phyloP scores from a whole-genome alignment of 2,113 vertebrate genomes.

The Alexandromys fortis region DNA sequence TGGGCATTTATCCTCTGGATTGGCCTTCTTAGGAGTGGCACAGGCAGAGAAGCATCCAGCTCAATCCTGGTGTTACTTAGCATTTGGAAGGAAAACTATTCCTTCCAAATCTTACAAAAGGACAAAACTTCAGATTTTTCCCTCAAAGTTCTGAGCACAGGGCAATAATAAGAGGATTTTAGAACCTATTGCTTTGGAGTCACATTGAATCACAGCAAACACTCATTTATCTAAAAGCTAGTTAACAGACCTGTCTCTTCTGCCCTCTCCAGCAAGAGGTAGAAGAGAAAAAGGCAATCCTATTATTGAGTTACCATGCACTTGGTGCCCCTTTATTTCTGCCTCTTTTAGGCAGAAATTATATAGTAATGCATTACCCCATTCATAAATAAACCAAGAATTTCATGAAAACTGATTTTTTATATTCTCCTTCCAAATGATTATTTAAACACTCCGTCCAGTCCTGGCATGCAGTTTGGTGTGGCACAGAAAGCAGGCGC shows the following conservation, averaged over 20 bases:
- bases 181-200: constrained; percentile 74
- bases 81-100: constrained; percentile 4
- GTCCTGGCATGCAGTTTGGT: background rate
- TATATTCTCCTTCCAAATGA: background rate
- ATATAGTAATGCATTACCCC: no score
- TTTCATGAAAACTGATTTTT: constrained; percentile 40
- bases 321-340: background rate
- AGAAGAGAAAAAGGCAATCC: background rate
- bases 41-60: background rate
- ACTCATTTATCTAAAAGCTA: constrained; percentile 58
- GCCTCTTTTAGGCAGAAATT: no score
- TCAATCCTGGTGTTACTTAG: background rate
- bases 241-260: constrained; percentile 38
- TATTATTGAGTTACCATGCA: background rate
- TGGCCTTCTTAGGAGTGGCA: background rate
- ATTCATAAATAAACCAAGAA: background rate
- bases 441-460: background rate
- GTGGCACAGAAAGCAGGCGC: background rate
- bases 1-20: background rate
- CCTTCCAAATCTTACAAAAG: constrained; percentile 49
- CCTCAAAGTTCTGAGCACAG: constrained; percentile 68
- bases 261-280: background rate
- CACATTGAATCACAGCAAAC: constrained; percentile 69
- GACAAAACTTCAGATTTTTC: background rate
- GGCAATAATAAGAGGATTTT: constrained; percentile 79